Base-by-base conservation (phyloP, 2,113 vertebrate genomes). In the Macrotis lagotis region DNA sequence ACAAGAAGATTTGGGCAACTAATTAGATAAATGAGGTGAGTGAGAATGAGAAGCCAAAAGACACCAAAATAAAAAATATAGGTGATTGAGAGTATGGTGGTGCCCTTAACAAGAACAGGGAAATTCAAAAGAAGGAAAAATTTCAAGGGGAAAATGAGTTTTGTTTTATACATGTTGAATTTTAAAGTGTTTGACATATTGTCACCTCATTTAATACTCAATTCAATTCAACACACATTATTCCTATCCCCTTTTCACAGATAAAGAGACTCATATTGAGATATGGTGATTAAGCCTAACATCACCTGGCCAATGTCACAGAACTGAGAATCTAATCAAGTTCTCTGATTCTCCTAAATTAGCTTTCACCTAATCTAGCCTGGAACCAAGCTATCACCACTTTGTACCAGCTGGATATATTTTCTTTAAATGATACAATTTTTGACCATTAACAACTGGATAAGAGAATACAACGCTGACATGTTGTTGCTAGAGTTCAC, bases 321-420 rank as follows among this genome's bases (percentile, higher is more conserved):
- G 19, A 3, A n/a, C 0, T 22, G 19, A 50, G 50, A 5, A 31
- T 8, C 0, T 2, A 11, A 25, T 25, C 31, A 91, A 3, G n/a
- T 47, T 10, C 44, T 91, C 25, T 24, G 8, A 51, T 50, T 22
- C 26, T 90, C 50, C 5, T 74, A 74, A 14, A 16, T n/a, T 19
- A 44, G 37, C 37, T 91, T 47, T 44, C 50, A 52, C 44, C 25
- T 53, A 14, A 53, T 53, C 90, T 12, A 14, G 22, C 37, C 66
- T 74, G 37, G 37, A 74, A 74, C 37, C 44, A 19, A 19, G 6
- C n/a, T 44, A 74, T 74, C 26, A 10, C 3, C 55, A 59, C 55
- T 31, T 31, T 31, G 55, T 59, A 11, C 28, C 11, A 31, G 55
- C 11, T 28, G 55, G 28, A 59, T 59, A 31, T 59, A 31, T 44